Evolutionary conservation across 2,113 vertebrate genomes (phyloP).

Genomic region (Notechis scutatus): DNA sequence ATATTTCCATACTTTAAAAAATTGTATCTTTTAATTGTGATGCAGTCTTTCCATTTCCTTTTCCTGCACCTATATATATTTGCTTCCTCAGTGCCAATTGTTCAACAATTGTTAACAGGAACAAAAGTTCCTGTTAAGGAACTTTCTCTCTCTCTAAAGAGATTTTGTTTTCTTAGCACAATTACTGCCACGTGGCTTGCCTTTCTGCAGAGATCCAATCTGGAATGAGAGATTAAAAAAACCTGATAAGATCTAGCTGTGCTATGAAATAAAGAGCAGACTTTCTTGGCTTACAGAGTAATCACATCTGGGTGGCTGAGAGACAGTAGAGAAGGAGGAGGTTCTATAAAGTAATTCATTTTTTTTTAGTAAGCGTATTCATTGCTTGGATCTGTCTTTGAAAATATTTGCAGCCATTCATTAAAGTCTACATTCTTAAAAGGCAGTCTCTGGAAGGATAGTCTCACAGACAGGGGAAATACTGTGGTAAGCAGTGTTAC

Average conservation of each 20-base stretch:
- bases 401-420: background rate
- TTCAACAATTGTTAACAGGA: conserved; percentile 44
- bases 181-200: conserved; percentile 61
- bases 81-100: conserved; percentile 31
- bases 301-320: background rate
- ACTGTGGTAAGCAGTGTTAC: background rate
- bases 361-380: background rate
- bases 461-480: background rate
- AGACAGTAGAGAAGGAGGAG: background rate
- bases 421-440: background rate
- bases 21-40: background rate
- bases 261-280: background rate
- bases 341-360: background rate
- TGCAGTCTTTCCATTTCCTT: background rate
- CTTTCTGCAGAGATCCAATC: conserved; percentile 42
- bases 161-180: conserved; percentile 66
- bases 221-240: conserved; percentile 46
- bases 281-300: background rate
- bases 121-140: background rate
- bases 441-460: background rate
- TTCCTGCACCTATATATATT: conserved; percentile 34
- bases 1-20: background rate
- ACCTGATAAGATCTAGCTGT: conserved; percentile 31
- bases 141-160: conserved; percentile 37
- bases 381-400: background rate